Evolutionary conservation across 2,113 vertebrate species (phyloP), one percentile per base, ranked within the genome.

Genomic region (Castor canadensis): DNA sequence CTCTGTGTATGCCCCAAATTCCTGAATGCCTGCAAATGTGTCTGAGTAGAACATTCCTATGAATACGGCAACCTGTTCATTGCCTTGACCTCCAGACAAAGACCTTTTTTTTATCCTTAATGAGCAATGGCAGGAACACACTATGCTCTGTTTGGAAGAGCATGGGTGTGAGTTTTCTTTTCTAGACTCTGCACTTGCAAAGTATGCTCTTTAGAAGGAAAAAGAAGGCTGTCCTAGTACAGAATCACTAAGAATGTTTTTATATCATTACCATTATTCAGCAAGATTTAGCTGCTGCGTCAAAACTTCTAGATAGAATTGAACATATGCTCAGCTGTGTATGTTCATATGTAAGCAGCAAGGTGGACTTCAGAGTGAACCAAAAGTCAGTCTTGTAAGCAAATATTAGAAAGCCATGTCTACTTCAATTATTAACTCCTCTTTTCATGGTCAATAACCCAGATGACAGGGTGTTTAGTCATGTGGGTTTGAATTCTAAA

Each of bases 31-130:
- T 95, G 47, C 81, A 40, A 52, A 58, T 75, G 19, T 62, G 17
- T 71, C 56, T 89, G 28, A 88, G 76, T 56, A 81, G 20, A 89
- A n/a, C 73, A 52, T 13, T 58, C 56, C 77, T 83, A 49, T 45
- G 52, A 92, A 93, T 80, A 92, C 20, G 0, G n/a, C 96, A 71
- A 83, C 62, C 60, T 95, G 87, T 85, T 47, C 73, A 76, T 40
- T 94, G 62, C 93, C 64, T 90, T 92, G 87, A 92, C n/a, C 88
- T 19, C n/a, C 87, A 94, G 79, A 90, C 52, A 84, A 77, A 85
- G 73, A 72, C 60, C n/a, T 77, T 84, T 80, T 84, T 80, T 91
- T 89, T 26, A 72, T 91, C 77, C 91, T 94, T 67, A 35, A 32
- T 49, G 72, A 96, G 11, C 69, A 56, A 24, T 64, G 60, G 47